Evolutionary conservation across 2,113 vertebrate genomes (phyloP).

Genomic region (Melospiza melodia): DNA sequence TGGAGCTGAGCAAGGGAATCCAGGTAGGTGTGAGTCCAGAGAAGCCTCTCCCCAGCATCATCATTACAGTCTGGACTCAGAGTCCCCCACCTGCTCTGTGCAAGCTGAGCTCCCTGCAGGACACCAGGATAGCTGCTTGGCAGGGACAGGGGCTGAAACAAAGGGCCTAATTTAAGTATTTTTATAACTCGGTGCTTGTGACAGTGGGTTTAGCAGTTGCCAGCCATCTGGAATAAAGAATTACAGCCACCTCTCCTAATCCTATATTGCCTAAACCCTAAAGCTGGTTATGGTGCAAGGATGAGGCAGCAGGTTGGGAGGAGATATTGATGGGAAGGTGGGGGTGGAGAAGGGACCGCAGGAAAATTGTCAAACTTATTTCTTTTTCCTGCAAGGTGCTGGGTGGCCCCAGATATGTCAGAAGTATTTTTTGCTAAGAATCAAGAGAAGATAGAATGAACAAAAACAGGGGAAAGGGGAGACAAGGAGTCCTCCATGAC

Average conservation of each 20-base stretch:
- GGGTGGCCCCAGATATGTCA: conserved; percentile 79
- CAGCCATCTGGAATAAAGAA: conserved; percentile 83
- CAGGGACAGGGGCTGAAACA: conserved; percentile 29
- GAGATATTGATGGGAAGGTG: neutral
- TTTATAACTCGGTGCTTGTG: conserved; percentile 71
- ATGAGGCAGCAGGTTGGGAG: conserved; percentile 72
- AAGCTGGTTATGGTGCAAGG: conserved; percentile 78
- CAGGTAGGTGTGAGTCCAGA: neutral
- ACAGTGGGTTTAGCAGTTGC: conserved; percentile 75
- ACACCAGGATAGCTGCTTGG: neutral
- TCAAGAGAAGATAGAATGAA: neutral
- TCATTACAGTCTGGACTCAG: neutral
- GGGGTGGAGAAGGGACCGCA: neutral
- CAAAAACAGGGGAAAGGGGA: conserved; percentile 51
- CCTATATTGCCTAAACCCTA: conserved; percentile 80
- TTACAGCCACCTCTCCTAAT: conserved; percentile 82
- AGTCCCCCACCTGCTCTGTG: neutral
- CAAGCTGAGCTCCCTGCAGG: neutral
- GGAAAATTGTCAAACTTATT: conserved; percentile 31
- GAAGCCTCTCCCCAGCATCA: neutral
- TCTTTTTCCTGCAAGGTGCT: conserved; percentile 60
- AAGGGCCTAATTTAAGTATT: conserved; percentile 75
- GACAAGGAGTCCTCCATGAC: conserved; percentile 58
- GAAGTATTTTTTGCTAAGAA: conserved; percentile 76
- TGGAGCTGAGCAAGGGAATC: conserved; percentile 8